Conservation (phyloP, 1,140 invertebrate genomes). For the Condylostylus longicornis region DNA sequence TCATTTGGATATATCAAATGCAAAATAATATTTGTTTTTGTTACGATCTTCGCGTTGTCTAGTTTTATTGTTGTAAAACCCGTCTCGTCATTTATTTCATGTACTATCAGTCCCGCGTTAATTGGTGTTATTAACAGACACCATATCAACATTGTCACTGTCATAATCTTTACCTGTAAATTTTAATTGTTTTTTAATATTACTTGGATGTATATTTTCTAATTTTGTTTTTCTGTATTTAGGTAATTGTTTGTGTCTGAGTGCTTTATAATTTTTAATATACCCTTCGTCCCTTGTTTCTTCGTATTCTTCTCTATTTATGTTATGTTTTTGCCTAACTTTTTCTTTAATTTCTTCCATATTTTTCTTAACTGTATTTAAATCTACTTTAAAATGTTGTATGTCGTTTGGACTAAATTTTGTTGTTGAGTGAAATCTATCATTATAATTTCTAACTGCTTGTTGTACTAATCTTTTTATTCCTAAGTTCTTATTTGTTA, state of each 20-base stretch:
- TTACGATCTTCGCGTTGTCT: neutral
- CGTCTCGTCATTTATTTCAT: neutral
- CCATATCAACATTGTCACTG: constrained; percentile 6
- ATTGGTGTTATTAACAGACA: constrained; percentile 3
- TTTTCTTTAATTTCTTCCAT: constrained; percentile 7
- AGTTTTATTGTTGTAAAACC: no score
- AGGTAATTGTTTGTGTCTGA: constrained; percentile 7
- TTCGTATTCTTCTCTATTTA: neutral
- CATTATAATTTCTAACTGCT: constrained; percentile 5
- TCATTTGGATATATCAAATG: constrained; percentile 1
- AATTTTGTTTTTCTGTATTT: constrained; percentile 8
- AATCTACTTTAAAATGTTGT: constrained; percentile 1
- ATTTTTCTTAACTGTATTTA: constrained; percentile 7
- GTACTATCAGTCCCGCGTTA: constrained; percentile 3
- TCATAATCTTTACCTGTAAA: constrained; percentile 7
- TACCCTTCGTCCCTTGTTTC: neutral
- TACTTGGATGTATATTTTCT: constrained; percentile 6
- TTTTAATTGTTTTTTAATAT: constrained; percentile 8
- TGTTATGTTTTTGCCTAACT: constrained; percentile 7
- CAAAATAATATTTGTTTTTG: constrained; percentile 1
- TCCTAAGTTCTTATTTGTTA: constrained; percentile 2
- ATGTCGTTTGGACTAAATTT: constrained; percentile 4
- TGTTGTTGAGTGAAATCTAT: constrained; percentile 1
- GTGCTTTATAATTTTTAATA: constrained; percentile 7
- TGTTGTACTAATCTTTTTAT: constrained; percentile 1